phyloP scores from a whole-genome alignment of 2,888 invertebrate genomes.

The Notodonta ziczac region DNA sequence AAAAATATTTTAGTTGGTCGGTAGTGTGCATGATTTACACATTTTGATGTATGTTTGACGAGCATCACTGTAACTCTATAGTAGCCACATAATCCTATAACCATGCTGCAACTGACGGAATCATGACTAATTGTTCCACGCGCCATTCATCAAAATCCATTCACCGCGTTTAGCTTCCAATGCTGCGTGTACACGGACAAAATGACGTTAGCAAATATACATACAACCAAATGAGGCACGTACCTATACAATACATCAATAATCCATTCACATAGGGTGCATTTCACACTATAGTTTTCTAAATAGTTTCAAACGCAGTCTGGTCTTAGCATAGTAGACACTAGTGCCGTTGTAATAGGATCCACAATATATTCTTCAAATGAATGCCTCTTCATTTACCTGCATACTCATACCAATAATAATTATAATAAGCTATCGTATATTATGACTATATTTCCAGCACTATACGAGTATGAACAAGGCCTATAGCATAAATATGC shows the following conservation, averaged over 20 bases:
- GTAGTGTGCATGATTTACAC: neutral
- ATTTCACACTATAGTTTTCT: no score
- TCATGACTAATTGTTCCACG: constrained; percentile 33
- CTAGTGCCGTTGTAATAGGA: no score
- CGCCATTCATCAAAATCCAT: constrained; percentile 35
- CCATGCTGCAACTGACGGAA: constrained; percentile 28
- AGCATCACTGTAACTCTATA: constrained; percentile 9
- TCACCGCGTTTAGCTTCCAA: constrained; percentile 29
- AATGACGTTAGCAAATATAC: neutral
- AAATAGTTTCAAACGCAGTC: no score
- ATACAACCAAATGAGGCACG: neutral
- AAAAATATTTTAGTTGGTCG: no score
- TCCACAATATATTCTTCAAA: no score
- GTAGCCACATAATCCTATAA: constrained; percentile 22
- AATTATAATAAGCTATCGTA: neutral
- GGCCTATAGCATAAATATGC: neutral
- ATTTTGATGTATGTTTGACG: neutral
- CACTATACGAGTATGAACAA: neutral
- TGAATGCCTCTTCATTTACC: no score
- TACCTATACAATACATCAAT: neutral
- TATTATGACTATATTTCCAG: neutral
- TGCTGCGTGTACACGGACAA: constrained; percentile 13
- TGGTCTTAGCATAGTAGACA: no score
- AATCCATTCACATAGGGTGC: no score
- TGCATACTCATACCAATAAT: neutral